Base-by-base conservation (phyloP, 1,140 invertebrate species). In the Phocides pigmalion region DNA sequence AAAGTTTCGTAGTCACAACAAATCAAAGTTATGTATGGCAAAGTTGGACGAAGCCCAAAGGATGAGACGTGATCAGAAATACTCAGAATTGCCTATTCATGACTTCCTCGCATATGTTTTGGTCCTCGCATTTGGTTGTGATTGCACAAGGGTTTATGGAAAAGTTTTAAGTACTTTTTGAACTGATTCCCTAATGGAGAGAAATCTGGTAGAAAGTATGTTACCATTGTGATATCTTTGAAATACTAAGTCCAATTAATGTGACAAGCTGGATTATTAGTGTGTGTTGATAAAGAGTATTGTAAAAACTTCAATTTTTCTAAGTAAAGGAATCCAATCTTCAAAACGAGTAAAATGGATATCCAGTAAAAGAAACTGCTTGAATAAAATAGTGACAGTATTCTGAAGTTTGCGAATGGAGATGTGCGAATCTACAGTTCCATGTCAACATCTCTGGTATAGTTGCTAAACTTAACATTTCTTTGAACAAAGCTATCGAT, bases 31-130 rank as follows among this genome's bases (percentile, higher is more conserved):
- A 71, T 71, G 66, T 51, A 64, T 51, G 66, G 51, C 59, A 72
- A 46, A 44, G 54, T 83, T 82, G 83, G 81, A 79, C 66, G 63
- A 62, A 66, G 62, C 77, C 82, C 82, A 82, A 78, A 71, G 71
- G 79, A 74, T 53, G 41, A 47, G 35, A 82, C 80, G 82, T 87
- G 84, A 81, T 81, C 76, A 74, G 81, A 84, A 83, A 84, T 79
- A 72, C 66, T 74, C 49, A 66, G 67, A 72, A 84, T 81, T 84
- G 77, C 76, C 84, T 84, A 81, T 84, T 83, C 84, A 83, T 76
- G 74, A 64, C 64, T 71, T 63, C 62, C 46, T 46, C 64, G 28
- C 64, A 74, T 75, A 75, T 70, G 68, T 42, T 71, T 8, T 11
- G 58, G n/a, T n/a, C n/a, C n/a, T n/a, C 77, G 76, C 62, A 78